These are phyloP conservation scores for Podarcis muralis DNA, from an alignment of 2,113 vertebrate genomes.

Conservation along the genomic window DNA sequence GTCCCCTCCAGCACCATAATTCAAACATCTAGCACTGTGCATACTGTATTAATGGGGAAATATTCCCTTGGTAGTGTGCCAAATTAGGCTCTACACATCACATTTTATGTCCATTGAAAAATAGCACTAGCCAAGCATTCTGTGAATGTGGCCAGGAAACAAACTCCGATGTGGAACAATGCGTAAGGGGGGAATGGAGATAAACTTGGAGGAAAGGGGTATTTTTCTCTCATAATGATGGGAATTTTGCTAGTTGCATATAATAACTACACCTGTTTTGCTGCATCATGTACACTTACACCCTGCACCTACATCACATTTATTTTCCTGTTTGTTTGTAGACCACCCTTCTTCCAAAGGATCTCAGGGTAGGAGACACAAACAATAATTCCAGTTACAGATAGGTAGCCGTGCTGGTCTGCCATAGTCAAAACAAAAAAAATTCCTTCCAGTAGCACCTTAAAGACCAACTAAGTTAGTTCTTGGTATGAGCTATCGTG, in stretches of 20 bases:
- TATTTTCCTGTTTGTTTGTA: no score
- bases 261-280: background rate
- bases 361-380: no score
- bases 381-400: no score
- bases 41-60: rapidly evolving
- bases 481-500: no score
- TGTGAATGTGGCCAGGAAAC: background rate
- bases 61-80: background rate
- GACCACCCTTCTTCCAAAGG: no score
- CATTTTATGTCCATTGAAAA: background rate
- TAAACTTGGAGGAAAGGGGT: no score
- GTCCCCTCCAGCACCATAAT: no score
- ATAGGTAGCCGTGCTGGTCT: no score
- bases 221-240: background rate
- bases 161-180: no score
- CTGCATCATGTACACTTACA: background rate
- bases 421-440: no score
- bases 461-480: no score
- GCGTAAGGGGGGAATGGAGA: background rate
- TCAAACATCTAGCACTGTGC: rapidly evolving
- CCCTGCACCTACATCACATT: background rate
- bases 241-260: background rate
- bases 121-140: background rate
- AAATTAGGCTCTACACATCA: background rate
- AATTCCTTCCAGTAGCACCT: no score